A percentile compares a stretch with the other conserved stretches of the same genome.
phyloP scores from a whole-genome alignment of 2,888 invertebrate genomes.

The Chorisops tibialis region DNA sequence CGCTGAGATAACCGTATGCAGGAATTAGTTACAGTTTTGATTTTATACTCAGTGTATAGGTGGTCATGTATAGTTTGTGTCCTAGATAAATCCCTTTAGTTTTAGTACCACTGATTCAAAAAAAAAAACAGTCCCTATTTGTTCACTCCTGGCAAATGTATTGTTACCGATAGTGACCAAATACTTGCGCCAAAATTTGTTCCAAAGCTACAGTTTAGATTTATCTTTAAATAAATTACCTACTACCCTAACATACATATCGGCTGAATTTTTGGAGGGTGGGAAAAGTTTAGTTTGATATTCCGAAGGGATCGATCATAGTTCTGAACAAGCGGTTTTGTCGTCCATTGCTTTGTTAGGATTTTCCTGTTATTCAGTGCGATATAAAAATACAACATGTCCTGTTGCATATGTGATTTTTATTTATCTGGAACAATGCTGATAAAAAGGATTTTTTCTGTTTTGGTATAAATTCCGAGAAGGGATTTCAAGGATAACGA shows the following conservation, averaged over 20 bases:
- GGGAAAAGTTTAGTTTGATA: conserved; percentile 10
- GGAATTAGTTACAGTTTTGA: conserved; percentile 24
- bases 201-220: neutral
- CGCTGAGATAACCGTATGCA: neutral
- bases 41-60: conserved; percentile 9
- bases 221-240: neutral
- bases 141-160: no score
- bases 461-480: neutral
- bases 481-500: neutral
- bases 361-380: neutral
- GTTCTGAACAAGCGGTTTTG: neutral
- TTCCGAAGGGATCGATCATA: neutral
- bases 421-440: neutral
- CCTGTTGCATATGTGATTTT: conserved; percentile 7
- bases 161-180: neutral
- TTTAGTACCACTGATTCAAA: neutral
- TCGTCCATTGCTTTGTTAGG: neutral
- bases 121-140: neutral
- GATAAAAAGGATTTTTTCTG: neutral
- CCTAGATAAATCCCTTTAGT: neutral
- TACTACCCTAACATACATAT: neutral
- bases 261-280: neutral
- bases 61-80: conserved; percentile 9
- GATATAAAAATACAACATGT: neutral
- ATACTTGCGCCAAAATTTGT: conserved; percentile 1